Conservation (phyloP, 2,888 invertebrate genomes). For the Byasa hedistus region DNA sequence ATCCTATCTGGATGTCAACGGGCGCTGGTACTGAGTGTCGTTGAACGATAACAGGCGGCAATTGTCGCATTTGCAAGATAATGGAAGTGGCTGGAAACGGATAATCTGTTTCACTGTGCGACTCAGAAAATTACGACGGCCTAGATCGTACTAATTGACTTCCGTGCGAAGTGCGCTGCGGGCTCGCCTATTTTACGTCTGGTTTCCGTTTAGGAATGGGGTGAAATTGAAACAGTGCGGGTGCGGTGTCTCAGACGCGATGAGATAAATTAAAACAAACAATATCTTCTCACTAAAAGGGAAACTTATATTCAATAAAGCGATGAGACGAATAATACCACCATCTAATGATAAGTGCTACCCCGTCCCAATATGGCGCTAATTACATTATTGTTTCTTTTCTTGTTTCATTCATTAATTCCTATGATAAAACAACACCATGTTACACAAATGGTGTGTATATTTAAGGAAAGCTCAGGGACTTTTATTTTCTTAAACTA, state of each 20-base stretch:
- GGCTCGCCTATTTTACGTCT: conserved; percentile 19
- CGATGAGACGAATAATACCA: no score
- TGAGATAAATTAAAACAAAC: not conserved
- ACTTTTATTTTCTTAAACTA: no score
- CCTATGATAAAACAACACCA: no score
- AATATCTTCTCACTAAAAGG: not conserved
- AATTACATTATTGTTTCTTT: no score
- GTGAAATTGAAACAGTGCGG: conserved; percentile 8
- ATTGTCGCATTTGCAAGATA: conserved; percentile 57
- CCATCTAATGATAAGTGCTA: no score
- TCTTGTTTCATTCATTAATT: no score
- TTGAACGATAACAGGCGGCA: conserved; percentile 51
- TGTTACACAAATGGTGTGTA: no score
- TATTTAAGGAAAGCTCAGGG: no score
- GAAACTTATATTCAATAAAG: not conserved
- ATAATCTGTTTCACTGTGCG: conserved; percentile 43
- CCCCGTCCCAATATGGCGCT: no score
- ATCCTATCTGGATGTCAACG: conserved; percentile 31
- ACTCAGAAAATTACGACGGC: conserved; percentile 42
- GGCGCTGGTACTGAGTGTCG: conserved; percentile 39
- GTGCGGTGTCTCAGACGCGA: not conserved
- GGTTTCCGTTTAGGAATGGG: conserved; percentile 18
- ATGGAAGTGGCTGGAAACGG: conserved; percentile 45
- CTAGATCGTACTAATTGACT: conserved; percentile 48
- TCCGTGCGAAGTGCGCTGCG: conserved; percentile 34